phyloP scores from a whole-genome alignment of 2,113 vertebrate genomes.

The Gallinago undulata region DNA sequence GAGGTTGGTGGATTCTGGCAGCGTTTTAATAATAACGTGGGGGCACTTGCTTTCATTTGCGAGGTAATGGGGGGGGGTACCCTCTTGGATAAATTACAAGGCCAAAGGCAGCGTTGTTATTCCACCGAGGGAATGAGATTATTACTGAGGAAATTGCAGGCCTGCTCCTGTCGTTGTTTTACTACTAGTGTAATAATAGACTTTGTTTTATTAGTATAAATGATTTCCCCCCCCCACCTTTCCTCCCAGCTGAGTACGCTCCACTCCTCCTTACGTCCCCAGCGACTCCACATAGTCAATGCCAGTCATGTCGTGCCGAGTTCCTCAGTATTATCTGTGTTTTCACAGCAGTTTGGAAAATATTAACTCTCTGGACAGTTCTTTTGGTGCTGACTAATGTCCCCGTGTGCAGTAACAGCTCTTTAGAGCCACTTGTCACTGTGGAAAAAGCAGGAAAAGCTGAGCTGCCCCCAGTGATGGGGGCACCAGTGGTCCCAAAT shows the following conservation, averaged over 20 bases:
- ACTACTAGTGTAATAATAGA: constrained; percentile 6
- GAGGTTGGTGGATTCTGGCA: neutral
- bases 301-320: neutral
- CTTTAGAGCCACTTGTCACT: neutral
- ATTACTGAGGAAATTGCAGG: constrained; percentile 62
- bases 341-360: neutral
- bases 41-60: neutral
- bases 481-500: neutral
- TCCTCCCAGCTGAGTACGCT: neutral
- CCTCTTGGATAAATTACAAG: constrained; percentile 16
- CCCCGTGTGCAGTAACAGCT: neutral
- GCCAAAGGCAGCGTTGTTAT: constrained; percentile 36
- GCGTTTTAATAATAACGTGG: neutral
- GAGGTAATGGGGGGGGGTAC: constrained; percentile 21
- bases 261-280: neutral
- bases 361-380: neutral
- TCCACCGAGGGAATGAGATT: neutral
- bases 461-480: neutral
- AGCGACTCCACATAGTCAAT: neutral
- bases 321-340: neutral
- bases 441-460: neutral
- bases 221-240: neutral
- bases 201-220: constrained; percentile 44
- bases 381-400: neutral
- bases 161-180: neutral